Percentiles rank a stretch among this genome's conserved stretches.
Evolutionary conservation across 2,113 vertebrate genomes (phyloP).

Genomic region (Podilymbus podiceps): DNA sequence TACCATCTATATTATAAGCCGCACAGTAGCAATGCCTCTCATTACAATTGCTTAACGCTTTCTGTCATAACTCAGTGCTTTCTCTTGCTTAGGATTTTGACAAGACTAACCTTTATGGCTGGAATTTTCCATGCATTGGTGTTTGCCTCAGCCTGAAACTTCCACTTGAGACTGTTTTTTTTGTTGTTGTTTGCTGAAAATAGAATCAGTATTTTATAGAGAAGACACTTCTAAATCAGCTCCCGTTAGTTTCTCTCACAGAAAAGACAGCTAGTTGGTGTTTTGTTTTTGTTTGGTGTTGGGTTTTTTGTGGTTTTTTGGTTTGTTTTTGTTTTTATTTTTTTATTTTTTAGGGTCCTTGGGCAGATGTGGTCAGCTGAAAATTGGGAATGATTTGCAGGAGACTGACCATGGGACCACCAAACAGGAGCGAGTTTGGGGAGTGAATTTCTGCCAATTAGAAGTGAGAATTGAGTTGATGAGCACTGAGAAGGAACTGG

Average conservation of each 20-base stretch:
- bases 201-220: neutral
- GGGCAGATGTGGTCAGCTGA: neutral
- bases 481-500: neutral
- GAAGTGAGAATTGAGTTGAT: neutral
- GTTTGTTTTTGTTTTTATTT: neutral
- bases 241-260: neutral
- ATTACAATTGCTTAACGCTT: neutral
- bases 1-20: slow-evolving; percentile 56
- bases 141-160: slow-evolving; percentile 3
- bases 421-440: neutral
- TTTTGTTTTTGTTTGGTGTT: neutral
- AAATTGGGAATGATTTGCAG: neutral
- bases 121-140: slow-evolving; percentile 35
- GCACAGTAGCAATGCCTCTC: slow-evolving; percentile 4
- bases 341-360: neutral
- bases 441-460: neutral
- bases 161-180: neutral
- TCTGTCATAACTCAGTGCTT: slow-evolving; percentile 33
- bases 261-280: neutral
- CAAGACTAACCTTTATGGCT: neutral
- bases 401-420: neutral
- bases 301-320: neutral
- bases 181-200: neutral
- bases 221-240: neutral
- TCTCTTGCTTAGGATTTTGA: slow-evolving; percentile 27